Evolutionary conservation across 37 sponge, comb jelly and placozoan species (phyloP).

Genomic region (Geodia barretti): DNA sequence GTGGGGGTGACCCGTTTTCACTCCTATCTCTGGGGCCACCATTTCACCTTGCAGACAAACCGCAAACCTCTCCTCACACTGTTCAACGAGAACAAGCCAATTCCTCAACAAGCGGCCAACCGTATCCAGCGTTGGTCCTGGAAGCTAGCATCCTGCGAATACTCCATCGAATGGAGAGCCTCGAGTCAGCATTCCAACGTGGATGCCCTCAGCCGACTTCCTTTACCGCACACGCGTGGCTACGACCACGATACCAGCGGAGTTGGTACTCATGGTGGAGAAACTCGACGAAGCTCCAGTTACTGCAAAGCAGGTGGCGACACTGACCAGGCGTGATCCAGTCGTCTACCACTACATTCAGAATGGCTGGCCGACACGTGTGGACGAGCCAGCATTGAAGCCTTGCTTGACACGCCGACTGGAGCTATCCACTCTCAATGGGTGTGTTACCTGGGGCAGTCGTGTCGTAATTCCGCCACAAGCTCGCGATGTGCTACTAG

Average conservation of each 20-base stretch:
- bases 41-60: constrained; percentile 10
- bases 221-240: constrained; percentile 8
- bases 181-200: constrained; percentile 54
- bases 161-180: constrained; percentile 38
- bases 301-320: constrained; percentile 7
- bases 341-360: not conserved
- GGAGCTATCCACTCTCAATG: constrained; percentile 11
- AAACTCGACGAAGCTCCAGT: not conserved
- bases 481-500: constrained; percentile 9
- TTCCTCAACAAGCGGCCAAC: constrained; percentile 11
- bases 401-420: constrained; percentile 5
- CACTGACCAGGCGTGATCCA: not conserved
- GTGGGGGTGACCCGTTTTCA: constrained; percentile 9
- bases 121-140: constrained; percentile 26
- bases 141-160: constrained; percentile 29
- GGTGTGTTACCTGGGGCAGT: constrained; percentile 38
- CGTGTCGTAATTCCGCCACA: constrained; percentile 34
- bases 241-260: not conserved
- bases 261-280: constrained; percentile 8
- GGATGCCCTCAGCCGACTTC: constrained; percentile 57
- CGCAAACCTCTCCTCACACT: constrained; percentile 32
- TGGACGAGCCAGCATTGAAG: constrained; percentile 5
- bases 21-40: constrained; percentile 13
- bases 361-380: constrained; percentile 30
- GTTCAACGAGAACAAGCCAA: not conserved